Percentiles rank a stretch among this genome's conserved stretches.
These are phyloP conservation scores for Morpho deidamia DNA, from an alignment of 2,888 invertebrate species.

Conservation along the genomic window DNA sequence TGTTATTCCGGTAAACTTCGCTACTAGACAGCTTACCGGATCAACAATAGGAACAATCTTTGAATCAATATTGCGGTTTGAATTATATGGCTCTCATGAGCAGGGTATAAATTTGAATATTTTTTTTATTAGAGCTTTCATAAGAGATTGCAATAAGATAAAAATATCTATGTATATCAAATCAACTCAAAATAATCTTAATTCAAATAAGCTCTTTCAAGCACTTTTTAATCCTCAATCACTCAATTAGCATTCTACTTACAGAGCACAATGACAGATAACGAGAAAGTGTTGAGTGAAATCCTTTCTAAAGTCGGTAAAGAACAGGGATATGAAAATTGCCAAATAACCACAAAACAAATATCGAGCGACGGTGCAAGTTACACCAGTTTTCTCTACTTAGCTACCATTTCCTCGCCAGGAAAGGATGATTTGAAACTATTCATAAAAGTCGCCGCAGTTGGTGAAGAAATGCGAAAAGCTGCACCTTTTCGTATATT, in stretches of 20 bases:
- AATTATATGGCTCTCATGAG: too few species aligned
- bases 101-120: too few species aligned
- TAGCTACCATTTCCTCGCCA: slow-evolving; percentile 30
- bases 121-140: too few species aligned
- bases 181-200: too few species aligned
- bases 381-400: slow-evolving; percentile 38
- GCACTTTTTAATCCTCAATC: too few species aligned
- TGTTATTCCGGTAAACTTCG: too few species aligned
- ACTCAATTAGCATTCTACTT: neutral
- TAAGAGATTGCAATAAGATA: too few species aligned
- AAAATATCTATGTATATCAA: too few species aligned
- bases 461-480: slow-evolving; percentile 27
- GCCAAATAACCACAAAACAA: slow-evolving; percentile 29
- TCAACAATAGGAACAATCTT: too few species aligned
- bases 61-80: too few species aligned
- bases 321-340: slow-evolving; percentile 31
- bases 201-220: too few species aligned
- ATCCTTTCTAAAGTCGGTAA: slow-evolving; percentile 33
- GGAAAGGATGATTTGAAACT: slow-evolving; percentile 27
- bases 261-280: slow-evolving; percentile 28
- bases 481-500: slow-evolving; percentile 18
- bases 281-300: slow-evolving; percentile 23
- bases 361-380: slow-evolving; percentile 42
- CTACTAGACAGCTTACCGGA: too few species aligned
- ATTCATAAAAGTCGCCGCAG: slow-evolving; percentile 25